Base-by-base conservation (phyloP, 2,113 vertebrate species). In the Oryzias melastigma region DNA sequence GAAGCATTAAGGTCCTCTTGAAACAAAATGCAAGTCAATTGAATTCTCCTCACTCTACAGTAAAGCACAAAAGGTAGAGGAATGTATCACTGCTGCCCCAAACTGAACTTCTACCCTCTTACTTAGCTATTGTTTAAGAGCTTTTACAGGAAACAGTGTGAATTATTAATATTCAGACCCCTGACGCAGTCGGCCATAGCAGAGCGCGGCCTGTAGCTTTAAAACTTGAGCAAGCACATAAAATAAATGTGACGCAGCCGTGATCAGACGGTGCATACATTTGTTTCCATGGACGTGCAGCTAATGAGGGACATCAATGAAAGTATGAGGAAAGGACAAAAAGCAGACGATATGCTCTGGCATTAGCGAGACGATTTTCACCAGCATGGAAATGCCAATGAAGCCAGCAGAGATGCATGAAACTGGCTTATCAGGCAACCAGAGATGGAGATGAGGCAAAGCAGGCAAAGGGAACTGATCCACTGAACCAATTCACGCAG, bases 351-450 rank as follows among this genome's bases (percentile, higher is more conserved):
- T 82, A 83, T 75, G 78, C 60, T 79, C 63, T 64, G 75, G 77
- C 71, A 42, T 75, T 71, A 57, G 76, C 73, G 71, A 54, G 49
- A 58, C 68, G 48, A 53, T 69, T 70, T 72, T 58, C 25, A 71
- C 61, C 68, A 71, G 71, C 35, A 15, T 73, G 72, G 56, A 74
- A 73, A 71, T 76, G 77, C 61, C 20, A 71, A 62, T 14, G 10
- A 35, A 7, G 78, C 73, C 73, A 82, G 84, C 69, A 60, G 74
- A 75, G 65, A 82, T 69, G 71, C 51, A 77, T 75, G 77, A 79
- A 81, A 80, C 65, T 77, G 83, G 85, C 75, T 63, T 56, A 80
- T 80, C 81, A 78, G 77, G 77, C 71, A 83, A 72, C 80, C 69
- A 75, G 73, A 83, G 88, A 76, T 79, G 73, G 78, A 82, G 77